Conservation (phyloP, 2,888 invertebrate species). For the Drosophila infuscata region DNA sequence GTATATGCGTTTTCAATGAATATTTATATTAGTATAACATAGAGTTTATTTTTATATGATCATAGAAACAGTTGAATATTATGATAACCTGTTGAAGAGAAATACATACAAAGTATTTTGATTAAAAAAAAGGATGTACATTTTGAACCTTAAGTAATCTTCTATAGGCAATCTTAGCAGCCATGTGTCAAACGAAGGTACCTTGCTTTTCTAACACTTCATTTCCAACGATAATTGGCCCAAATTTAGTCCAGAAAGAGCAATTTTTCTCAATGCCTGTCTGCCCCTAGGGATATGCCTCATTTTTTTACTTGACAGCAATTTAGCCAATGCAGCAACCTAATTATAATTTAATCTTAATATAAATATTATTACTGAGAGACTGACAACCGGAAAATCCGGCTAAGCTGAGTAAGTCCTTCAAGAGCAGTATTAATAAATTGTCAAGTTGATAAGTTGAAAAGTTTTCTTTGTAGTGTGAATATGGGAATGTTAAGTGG, state of each 20-base stretch:
- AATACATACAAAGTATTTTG: not conserved
- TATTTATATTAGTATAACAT: not conserved
- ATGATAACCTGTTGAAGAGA: not conserved
- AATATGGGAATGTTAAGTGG: not conserved
- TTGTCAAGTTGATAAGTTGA: not conserved
- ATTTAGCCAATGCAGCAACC: slow-evolving; percentile 5
- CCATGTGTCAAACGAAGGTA: too few relatives aligned
- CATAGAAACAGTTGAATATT: not conserved
- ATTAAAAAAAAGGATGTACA: not conserved
- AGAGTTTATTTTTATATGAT: not conserved
- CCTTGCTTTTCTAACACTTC: not conserved
- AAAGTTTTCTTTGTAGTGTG: not conserved
- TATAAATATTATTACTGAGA: not conserved
- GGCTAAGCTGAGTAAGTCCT: not conserved
- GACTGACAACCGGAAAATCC: not conserved
- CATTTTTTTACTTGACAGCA: not conserved
- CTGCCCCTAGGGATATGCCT: not conserved
- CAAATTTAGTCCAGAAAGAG: not conserved
- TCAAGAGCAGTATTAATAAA: not conserved
- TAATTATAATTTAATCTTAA: not conserved
- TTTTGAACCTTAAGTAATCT: not conserved
- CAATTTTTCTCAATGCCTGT: not conserved
- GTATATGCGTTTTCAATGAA: slow-evolving; percentile 1
- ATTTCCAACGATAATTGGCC: not conserved
- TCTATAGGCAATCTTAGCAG: not conserved